These are phyloP conservation scores for Notarius lentiginosus DNA, from an alignment of 2,113 vertebrate genomes.

Conservation along the genomic window DNA sequence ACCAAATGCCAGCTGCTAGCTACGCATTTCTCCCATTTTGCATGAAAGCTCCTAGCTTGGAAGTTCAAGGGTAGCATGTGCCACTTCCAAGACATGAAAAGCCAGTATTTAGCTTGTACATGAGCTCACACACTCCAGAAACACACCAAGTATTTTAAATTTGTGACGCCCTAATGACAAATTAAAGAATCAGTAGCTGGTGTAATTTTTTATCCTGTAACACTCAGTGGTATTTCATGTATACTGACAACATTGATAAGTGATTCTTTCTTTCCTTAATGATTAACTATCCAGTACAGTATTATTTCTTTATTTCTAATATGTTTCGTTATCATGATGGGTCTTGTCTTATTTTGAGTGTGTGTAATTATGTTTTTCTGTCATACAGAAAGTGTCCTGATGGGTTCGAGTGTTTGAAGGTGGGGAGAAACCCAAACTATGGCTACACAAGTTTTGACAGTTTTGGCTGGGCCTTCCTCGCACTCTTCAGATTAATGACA, in stretches of 20 bases:
- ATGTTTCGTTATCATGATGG: background rate
- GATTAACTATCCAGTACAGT: background rate
- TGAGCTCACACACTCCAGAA: background rate
- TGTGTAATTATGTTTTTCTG: conserved; percentile 1
- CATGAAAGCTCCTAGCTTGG: background rate
- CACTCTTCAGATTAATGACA: conserved; percentile 81
- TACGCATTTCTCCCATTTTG: background rate
- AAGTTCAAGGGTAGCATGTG: background rate
- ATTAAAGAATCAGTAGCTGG: background rate
- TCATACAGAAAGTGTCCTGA: conserved; percentile 83
- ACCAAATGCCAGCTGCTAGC: background rate
- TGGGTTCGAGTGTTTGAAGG: conserved; percentile 88
- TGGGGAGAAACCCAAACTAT: conserved; percentile 90
- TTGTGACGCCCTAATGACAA: background rate
- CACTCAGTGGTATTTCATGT: background rate
- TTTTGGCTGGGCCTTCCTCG: conserved; percentile 96
- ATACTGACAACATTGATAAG: background rate
- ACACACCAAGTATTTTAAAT: no score
- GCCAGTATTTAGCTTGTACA: background rate
- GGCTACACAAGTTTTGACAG: conserved; percentile 95
- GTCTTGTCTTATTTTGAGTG: background rate
- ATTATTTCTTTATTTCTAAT: background rate
- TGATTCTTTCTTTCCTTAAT: background rate
- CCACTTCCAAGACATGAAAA: background rate
- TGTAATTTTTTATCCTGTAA: background rate